A percentile compares a stretch with the other conserved stretches of the same genome.
phyloP scores from a whole-genome alignment of 1,140 invertebrate genomes.

The Rhynchophorus ferrugineus region DNA sequence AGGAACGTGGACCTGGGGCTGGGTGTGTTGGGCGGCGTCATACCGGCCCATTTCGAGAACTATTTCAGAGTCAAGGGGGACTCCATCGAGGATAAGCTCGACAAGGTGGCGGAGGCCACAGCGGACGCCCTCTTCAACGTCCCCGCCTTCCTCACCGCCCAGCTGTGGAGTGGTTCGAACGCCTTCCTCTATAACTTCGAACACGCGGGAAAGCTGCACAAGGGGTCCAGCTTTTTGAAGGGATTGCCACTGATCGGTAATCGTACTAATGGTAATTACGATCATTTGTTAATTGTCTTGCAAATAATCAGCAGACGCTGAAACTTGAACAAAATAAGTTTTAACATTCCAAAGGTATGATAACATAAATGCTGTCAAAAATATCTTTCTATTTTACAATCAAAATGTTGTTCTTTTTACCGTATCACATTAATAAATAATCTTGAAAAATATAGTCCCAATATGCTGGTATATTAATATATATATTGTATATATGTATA shows the following conservation, averaged over 20 bases:
- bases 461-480: no score
- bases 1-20: neutral
- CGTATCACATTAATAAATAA: no score
- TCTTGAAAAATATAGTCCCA: no score
- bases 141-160: slow-evolving; percentile 59
- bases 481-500: no score
- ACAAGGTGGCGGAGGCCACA: slow-evolving; percentile 34
- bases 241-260: slow-evolving; percentile 49
- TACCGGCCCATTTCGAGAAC: slow-evolving; percentile 31
- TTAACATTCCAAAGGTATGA: no score
- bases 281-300: neutral
- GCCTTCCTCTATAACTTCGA: slow-evolving; percentile 68
- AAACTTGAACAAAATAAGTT: no score
- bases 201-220: slow-evolving; percentile 52
- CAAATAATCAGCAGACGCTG: no score
- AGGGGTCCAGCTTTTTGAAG: slow-evolving; percentile 52
- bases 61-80: slow-evolving; percentile 30
- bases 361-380: no score
- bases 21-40: neutral
- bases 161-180: slow-evolving; percentile 53
- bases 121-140: slow-evolving; percentile 65
- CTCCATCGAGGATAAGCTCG: slow-evolving; percentile 41
- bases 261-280: slow-evolving; percentile 12
- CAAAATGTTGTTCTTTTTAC: no score
- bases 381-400: no score